phyloP scores from a whole-genome alignment of 2,888 invertebrate species.

The Melanchra persicariae region DNA sequence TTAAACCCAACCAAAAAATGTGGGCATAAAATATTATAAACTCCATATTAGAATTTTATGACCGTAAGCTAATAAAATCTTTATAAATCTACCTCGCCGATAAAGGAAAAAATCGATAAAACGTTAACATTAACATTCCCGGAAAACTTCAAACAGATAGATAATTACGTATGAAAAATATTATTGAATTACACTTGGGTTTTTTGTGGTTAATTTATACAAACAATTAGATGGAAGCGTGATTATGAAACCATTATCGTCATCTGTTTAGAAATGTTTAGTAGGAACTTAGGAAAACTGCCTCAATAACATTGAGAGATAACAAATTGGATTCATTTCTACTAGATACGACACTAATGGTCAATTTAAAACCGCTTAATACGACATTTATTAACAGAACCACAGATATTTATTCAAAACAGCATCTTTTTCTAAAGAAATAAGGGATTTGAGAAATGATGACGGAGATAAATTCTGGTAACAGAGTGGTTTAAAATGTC shows the following conservation, averaged over 20 bases:
- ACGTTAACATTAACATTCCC: slow-evolving; percentile 30
- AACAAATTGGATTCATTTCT: slow-evolving; percentile 34
- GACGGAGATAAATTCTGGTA: slow-evolving; percentile 35
- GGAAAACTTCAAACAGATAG: slow-evolving; percentile 52
- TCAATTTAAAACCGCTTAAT: slow-evolving; percentile 51
- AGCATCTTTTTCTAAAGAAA: slow-evolving; percentile 18
- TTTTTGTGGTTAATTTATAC: slow-evolving; percentile 48
- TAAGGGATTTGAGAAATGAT: slow-evolving; percentile 33
- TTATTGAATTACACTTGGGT: slow-evolving; percentile 48
- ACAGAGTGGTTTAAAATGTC: slow-evolving; percentile 25
- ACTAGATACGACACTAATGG: slow-evolving; percentile 46
- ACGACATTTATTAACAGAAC: slow-evolving; percentile 47
- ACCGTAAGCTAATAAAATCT: slow-evolving; percentile 30
- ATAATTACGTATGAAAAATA: slow-evolving; percentile 46
- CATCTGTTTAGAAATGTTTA: slow-evolving; percentile 26
- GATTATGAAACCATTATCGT: slow-evolving; percentile 34
- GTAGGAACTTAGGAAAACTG: slow-evolving; percentile 15
- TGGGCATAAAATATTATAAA: slow-evolving; percentile 12
- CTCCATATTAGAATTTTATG: slow-evolving; percentile 34
- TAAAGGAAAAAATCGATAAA: slow-evolving; percentile 26
- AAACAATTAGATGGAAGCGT: slow-evolving; percentile 46
- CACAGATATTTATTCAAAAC: slow-evolving; percentile 39
- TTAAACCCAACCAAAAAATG: slow-evolving; percentile 3
- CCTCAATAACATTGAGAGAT: slow-evolving; percentile 27
- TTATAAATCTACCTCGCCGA: slow-evolving; percentile 15